Base-by-base conservation (phyloP, 2,113 vertebrate species). In the Sturnus vulgaris region DNA sequence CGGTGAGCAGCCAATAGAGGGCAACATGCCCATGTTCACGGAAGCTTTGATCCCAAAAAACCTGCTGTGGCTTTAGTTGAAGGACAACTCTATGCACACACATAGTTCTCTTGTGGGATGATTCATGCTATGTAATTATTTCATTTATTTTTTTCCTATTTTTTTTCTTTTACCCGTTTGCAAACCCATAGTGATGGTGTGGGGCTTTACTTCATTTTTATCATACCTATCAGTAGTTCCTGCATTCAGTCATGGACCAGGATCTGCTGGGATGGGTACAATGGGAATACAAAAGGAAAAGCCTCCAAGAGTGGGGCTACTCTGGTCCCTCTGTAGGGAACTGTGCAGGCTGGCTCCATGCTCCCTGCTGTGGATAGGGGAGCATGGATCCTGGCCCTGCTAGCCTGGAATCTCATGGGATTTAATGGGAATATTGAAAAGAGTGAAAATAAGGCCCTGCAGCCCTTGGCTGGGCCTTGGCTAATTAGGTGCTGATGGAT, bases 1-100 rank as follows among this genome's bases (percentile, higher is more conserved):
- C 9, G 3, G 52, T 70, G 40, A 82, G 56, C 72, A 93, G 72
- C 93, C 95, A 86, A 94, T 42, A 96, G 96, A 96, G 94, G 95
- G 96, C 94, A 96, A 96, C 92, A 60, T 93, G 93, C 72, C 56
- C 93, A 84, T 77, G 70, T 66, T 30, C 64, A 71, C 63, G 0
- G n/a, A 25, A 33, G 55, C 86, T 87, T 85, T 85, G 84, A 72
- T 82, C 63, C 55, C 79, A 37, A 73, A 87, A 79, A 79, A 27
- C 18, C 42, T 33, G 13, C 30, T 12, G 15, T 35, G 66, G 12
- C 23, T 76, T 79, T 76, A 22, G 4, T 0, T 63, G 61, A 56
- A 78, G 77, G 56, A 71, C 57, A 49, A 0, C 31, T 71, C 20
- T 9, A 0, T 15, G 19, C 33, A 27, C 59, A 15, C 49, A 17